Conservation (phyloP, 64 coral and sea anemone species). For the Exaiptasia diaphana region DNA sequence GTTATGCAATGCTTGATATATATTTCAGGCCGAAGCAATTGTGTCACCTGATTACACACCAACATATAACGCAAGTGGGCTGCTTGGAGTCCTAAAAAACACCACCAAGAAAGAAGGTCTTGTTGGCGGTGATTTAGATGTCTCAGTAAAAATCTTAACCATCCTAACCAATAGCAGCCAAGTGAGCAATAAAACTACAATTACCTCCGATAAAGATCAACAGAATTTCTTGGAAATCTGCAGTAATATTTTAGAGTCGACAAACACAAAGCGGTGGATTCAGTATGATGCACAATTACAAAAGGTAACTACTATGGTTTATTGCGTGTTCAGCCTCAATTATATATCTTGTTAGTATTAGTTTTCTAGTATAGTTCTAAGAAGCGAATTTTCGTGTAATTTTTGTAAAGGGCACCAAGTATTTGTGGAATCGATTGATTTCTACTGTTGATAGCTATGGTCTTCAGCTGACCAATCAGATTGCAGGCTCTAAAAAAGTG, state of each 20-base stretch:
- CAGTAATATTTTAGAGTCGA: constrained; percentile 32
- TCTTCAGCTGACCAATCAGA: neutral
- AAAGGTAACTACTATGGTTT: too few relatives aligned
- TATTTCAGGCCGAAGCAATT: constrained; percentile 7
- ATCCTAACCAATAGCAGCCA: constrained; percentile 20
- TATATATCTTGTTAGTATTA: too few relatives aligned
- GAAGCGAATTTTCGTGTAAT: too few relatives aligned
- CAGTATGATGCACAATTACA: neutral
- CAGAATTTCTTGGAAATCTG: constrained; percentile 6
- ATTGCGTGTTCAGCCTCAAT: too few relatives aligned
- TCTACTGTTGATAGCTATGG: neutral
- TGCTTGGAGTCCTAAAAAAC: neutral
- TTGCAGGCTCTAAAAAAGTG: neutral
- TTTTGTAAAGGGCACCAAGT: too few relatives aligned
- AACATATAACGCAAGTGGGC: neutral
- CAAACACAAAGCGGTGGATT: neutral
- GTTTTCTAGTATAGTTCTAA: too few relatives aligned
- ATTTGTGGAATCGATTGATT: neutral
- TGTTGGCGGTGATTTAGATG: constrained; percentile 36
- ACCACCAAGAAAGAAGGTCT: neutral
- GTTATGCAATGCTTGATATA: too few relatives aligned
- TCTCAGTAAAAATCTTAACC: constrained; percentile 18
- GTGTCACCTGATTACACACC: constrained; percentile 13
- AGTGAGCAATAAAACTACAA: neutral
- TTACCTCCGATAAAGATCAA: neutral